Conservation (phyloP, 2,113 vertebrate genomes). For the Crotalus horridus region DNA sequence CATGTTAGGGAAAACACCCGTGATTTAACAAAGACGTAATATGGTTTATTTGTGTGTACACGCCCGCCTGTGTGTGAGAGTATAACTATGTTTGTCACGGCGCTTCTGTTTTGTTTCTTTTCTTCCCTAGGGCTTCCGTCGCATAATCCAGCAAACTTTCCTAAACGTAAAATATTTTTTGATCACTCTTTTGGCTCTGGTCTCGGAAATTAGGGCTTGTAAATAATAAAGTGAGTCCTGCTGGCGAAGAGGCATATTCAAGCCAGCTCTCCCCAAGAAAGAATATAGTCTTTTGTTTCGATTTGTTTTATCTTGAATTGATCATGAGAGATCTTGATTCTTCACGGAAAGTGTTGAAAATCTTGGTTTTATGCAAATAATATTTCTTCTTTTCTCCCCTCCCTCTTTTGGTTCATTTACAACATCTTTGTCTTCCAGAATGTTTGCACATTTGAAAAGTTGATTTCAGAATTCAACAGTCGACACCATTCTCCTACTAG, state of each 20-base stretch:
- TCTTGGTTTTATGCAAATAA: not conserved
- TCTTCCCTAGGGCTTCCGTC: not conserved
- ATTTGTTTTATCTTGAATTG: not conserved
- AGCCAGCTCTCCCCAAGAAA: not conserved
- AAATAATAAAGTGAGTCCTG: slow-evolving; percentile 14
- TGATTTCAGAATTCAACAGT: not conserved
- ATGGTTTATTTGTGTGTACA: slow-evolving; percentile 56
- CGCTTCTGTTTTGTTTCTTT: not conserved
- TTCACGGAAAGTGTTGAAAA: not conserved
- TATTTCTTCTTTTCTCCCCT: not conserved
- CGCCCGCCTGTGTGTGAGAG: slow-evolving; percentile 1
- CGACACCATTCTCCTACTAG: not conserved
- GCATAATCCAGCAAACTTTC: not conserved
- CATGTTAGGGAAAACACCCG: slow-evolving; percentile 33
- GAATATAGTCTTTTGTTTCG: not conserved
- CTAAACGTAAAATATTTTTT: not conserved
- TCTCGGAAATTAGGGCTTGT: slow-evolving; percentile 45
- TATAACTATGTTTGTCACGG: slow-evolving; percentile 52
- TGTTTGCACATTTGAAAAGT: not conserved
- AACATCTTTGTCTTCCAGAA: not conserved
- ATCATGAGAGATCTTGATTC: not conserved
- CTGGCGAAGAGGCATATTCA: not conserved
- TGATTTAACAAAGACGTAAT: slow-evolving; percentile 51
- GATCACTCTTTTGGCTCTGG: not conserved
- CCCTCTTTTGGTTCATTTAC: not conserved